Base-by-base conservation (phyloP, 1,140 invertebrate species). In the Drosophila ananassae region DNA sequence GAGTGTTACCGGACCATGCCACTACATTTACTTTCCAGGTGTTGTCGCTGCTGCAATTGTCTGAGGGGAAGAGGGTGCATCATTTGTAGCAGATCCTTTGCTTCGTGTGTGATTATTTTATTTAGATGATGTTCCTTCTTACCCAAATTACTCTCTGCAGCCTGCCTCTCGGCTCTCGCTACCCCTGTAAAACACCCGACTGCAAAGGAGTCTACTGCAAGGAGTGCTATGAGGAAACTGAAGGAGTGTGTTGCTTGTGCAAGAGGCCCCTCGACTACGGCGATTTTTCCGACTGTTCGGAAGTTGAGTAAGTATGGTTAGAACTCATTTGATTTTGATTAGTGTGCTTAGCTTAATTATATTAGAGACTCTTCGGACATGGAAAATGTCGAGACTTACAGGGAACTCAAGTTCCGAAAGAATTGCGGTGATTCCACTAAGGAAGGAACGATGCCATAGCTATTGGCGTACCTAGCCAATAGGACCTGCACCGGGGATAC, bases 241-340 rank as follows among this genome's bases (percentile, higher is more conserved):
- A 95, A 8, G 94, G 95, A 71, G 74, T 95, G 0, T 98, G 97
- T 79, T 95, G 95, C 0, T 93, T 97, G 10, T 98, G 97, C 72
- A 92, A 94, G 52, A 93, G 94, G 2, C 96, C 96, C 0, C 92
- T 95, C 2, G 95, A 97, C 13, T 97, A 97, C 79, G 95, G 95
- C 6, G 95, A 96, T 81, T 74, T 94, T 0, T 96, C 95, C 12
- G 96, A 97, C 73, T 91, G 95, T 6, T 96, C 95, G 71, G 94
- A 97, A 84, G 96, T 97, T 91, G 94, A 91, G 95, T 96, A 59
- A 80, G 77, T 78, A 24, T 37, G 10, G 10, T 1, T 37, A 0
- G 10, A 2, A 12, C 3, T 12, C 17, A 17, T 17, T 37, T 4
- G 3, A 6, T n/a, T 37, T 32, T 37, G 34, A 21, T 4, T 17